phyloP scores from a whole-genome alignment of 37 sponge, comb jelly and placozoan species.

The Spongia lamella region DNA sequence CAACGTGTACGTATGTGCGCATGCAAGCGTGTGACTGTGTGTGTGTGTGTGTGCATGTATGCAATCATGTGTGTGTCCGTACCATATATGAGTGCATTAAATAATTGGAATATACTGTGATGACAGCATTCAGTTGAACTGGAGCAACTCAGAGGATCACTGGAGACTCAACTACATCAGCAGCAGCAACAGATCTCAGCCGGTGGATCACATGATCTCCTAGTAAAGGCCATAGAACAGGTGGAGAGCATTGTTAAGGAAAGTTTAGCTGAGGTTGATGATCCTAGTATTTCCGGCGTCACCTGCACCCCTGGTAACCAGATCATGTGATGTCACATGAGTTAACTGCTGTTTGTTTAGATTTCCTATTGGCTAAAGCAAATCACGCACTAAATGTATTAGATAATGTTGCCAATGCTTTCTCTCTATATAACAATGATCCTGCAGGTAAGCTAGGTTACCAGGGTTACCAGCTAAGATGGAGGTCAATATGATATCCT shows the following conservation, averaged over 20 bases:
- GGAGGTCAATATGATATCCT: too few relatives aligned
- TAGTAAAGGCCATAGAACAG: constrained; percentile 49
- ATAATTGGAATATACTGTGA: too few relatives aligned
- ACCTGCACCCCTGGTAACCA: constrained; percentile 44
- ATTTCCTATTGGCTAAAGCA: constrained; percentile 34
- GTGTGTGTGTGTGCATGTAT: too few relatives aligned
- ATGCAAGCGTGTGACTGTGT: too few relatives aligned
- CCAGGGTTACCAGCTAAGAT: too few relatives aligned
- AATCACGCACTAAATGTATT: constrained; percentile 30
- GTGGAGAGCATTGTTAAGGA: constrained; percentile 33
- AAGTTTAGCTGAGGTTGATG: constrained; percentile 24
- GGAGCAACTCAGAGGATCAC: constrained; percentile 28
- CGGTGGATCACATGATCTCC: background rate
- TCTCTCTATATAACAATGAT: constrained; percentile 47
- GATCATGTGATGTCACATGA: background rate
- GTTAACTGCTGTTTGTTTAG: background rate
- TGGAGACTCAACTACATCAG: constrained; percentile 45
- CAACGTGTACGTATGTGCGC: constrained; percentile 39
- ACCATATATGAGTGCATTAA: too few relatives aligned
- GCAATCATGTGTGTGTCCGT: too few relatives aligned
- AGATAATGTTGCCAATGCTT: constrained; percentile 15
- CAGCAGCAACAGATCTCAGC: constrained; percentile 24
- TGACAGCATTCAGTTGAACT: constrained; percentile 45
- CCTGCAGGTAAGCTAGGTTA: constrained; percentile 48
- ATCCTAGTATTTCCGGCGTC: constrained; percentile 8